Evolutionary conservation across 1,140 invertebrate genomes (phyloP), one percentile per base, ranked within the genome.

Genomic region (Hypsibius dujardini): DNA sequence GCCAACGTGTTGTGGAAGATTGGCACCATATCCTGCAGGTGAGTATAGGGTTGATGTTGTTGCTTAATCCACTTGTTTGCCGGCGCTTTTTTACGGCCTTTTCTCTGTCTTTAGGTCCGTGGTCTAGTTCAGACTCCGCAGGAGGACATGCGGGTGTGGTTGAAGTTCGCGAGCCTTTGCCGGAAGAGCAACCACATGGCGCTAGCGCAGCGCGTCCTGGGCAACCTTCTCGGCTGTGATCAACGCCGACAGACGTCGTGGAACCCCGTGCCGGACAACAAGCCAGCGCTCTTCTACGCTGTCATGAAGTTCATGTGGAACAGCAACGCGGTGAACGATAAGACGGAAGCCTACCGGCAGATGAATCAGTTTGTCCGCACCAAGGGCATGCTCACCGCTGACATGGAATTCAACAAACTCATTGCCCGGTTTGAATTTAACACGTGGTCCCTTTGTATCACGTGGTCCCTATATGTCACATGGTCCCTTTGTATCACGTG

Each of bases 21-120:
- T 99, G 95, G 95, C 90, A 96, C 72, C 87, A 87, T 75, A 93
- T 98, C 67, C 87, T 99, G 47, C 91, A 95, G 81, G 91, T 96
- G 0, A 89, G 70, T 56, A 47, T 75, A 71, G 73, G 67, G 59
- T 28, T n/a, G 42, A 12, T 59, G 14, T 46, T 12, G 40, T 70
- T 40, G 2, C 46, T 12, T 46, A 42, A 40, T 56, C 7, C 50
- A 7, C 50, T 7, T 56, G 7, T 12, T 46, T 42, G n/a, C n/a
- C 7, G 7, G 7, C 50, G n/a, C n/a, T 56, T 56, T 56, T 56
- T 7, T 56, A 7, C 7, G 50, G n/a, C 7, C 50, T 7, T 7
- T 7, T 56, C n/a, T 56, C 7, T n/a, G 7, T 14, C 45, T 71
- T 28, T 40, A 59, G 62, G 70, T 81, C 2, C 75, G 80, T n/a